Evolutionary conservation across 2,888 invertebrate genomes (phyloP), one percentile per base, ranked within the genome.

Genomic region (Leptinotarsa juncta): DNA sequence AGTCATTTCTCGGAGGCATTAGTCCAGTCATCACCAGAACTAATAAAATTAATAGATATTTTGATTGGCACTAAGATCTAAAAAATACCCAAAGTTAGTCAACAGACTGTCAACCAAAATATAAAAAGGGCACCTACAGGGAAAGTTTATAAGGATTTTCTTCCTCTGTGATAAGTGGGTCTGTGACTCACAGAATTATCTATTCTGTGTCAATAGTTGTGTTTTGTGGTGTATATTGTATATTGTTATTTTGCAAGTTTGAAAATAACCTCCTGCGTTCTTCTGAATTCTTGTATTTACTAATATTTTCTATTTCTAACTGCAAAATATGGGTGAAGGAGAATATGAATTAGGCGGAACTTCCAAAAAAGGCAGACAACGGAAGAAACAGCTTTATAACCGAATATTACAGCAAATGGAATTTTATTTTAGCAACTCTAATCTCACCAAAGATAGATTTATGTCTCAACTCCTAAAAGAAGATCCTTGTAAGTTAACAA

Each of bases 381-480:
- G 96, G 12, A 95, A 95, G 85, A 94, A 94, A 82, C 93, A 93
- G 77, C 86, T 95, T 1, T 93, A 94, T 81, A 92, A 92, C 79
- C 90, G 91, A 14, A 93, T 97, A 77, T 89, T 93, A 26, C 91
- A 93, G 79, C 95, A 97, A 91, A 96, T 98, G 95, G 97, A 98
- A 87, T 98, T 98, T 89, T 98, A 98, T 87, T 97, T 98, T 84
- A 94, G 97, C 81, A 96, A 97, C 88, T 94, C 97, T 0, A 98
- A 97, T 88, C 89, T 98, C 65, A 91, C 92, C n/a, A 97, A 96
- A 87, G 97, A 98, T 86, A 90, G 96, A 71, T 97, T 93, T 86
- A 88, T 98, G 74, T 91, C 91, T 23, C 91, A 94, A 76, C 88
- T 94, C 20, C 90, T 96, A 0, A 89, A 92, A 71, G 89, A 91